phyloP scores from a whole-genome alignment of 2,888 invertebrate genomes.

The Microchrysa polita region DNA sequence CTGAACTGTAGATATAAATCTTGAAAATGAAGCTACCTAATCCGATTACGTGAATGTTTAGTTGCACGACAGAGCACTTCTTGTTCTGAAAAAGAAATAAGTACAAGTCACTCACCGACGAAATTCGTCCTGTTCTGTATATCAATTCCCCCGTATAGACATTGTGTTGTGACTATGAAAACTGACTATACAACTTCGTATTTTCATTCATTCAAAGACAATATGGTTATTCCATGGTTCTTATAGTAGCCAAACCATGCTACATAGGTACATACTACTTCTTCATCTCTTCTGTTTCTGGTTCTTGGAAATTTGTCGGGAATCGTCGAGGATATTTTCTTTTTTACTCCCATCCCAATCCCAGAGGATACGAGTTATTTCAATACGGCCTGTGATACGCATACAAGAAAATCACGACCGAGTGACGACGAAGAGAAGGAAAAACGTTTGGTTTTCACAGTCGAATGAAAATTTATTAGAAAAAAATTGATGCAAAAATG shows the following conservation, averaged over 20 bases:
- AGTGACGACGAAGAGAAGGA: too few species aligned
- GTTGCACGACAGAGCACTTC: neutral
- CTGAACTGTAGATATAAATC: neutral
- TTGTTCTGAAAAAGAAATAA: too few species aligned
- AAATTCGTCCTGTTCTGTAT: neutral
- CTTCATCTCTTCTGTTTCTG: neutral
- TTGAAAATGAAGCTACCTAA: conserved; percentile 16
- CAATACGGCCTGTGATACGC: too few species aligned
- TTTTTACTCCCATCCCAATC: too few species aligned
- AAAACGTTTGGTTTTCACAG: neutral
- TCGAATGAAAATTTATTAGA: neutral
- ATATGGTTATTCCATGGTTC: conserved; percentile 8
- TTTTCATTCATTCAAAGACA: conserved; percentile 15
- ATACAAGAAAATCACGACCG: too few species aligned
- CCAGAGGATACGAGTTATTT: neutral
- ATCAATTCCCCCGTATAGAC: conserved; percentile 21
- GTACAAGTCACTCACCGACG: conserved; percentile 6
- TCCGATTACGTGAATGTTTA: conserved; percentile 24
- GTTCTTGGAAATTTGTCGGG: neutral
- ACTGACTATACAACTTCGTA: too few species aligned
- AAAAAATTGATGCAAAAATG: conserved; percentile 38
- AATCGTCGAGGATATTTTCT: neutral
- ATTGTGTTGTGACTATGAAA: too few species aligned
- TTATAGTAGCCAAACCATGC: neutral
- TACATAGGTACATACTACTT: too few species aligned